These are phyloP conservation scores for Brevimyrus niger DNA, from an alignment of 2,113 vertebrate genomes.

Conservation along the genomic window DNA sequence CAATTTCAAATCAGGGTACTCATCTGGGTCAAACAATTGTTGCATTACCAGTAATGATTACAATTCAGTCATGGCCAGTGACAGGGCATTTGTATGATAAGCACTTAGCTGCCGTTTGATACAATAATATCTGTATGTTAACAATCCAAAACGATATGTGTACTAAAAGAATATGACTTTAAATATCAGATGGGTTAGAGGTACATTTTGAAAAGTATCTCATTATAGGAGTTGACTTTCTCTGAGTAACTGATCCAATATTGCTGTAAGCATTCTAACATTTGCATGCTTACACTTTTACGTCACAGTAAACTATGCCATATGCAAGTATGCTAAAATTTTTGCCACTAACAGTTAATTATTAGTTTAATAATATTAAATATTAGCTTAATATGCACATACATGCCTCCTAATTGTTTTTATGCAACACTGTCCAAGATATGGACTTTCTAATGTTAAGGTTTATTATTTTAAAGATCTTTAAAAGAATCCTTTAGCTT, in stretches of 20 bases:
- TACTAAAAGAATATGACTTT: neutral
- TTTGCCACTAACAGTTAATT: neutral
- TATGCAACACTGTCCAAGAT: too few relatives aligned
- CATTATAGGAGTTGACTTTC: neutral
- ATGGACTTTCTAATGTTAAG: neutral
- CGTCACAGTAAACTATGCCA: neutral
- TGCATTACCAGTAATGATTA: neutral
- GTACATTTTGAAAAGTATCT: neutral
- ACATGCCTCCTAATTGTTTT: neutral
- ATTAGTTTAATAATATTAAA: neutral
- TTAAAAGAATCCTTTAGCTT: neutral
- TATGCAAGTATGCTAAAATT: neutral
- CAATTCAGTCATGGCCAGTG: neutral
- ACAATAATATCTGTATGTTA: neutral
- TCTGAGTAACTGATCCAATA: neutral
- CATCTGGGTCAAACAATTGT: neutral
- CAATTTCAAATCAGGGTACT: neutral
- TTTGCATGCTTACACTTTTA: neutral
- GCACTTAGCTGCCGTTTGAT: neutral
- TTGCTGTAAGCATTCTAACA: neutral
- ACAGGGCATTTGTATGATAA: neutral
- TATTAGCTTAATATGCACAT: neutral
- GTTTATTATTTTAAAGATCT: neutral
- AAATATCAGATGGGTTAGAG: neutral
- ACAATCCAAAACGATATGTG: neutral